phyloP scores from a whole-genome alignment of 1,140 invertebrate genomes.

The Rhyacophila brunnea region DNA sequence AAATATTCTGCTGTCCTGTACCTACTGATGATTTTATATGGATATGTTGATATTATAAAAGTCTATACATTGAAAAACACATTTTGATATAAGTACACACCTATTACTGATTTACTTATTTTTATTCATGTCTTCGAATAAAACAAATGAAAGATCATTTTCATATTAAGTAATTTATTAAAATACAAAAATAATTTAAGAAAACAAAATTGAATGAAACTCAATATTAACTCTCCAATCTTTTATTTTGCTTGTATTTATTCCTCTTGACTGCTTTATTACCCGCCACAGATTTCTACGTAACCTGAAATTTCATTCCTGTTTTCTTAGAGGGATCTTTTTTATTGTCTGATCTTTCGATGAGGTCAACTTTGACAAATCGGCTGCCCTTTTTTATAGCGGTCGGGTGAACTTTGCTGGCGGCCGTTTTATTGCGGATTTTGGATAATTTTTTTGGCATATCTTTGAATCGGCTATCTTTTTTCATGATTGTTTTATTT shows the following conservation, averaged over 20 bases:
- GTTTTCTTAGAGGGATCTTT: conserved; percentile 6
- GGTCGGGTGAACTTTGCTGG: conserved; percentile 18
- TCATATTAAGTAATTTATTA: too few relatives aligned
- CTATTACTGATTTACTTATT: too few relatives aligned
- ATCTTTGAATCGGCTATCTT: conserved; percentile 51
- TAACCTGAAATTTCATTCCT: background rate
- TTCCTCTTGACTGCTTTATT: too few relatives aligned
- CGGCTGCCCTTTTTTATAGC: conserved; percentile 6
- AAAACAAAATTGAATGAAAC: too few relatives aligned
- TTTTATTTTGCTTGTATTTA: background rate
- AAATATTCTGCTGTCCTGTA: too few relatives aligned
- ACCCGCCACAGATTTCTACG: background rate
- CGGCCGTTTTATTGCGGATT: conserved; percentile 49
- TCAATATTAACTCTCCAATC: background rate
- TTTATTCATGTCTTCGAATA: too few relatives aligned
- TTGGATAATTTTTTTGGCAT: conserved; percentile 55
- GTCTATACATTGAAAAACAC: too few relatives aligned
- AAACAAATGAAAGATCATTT: too few relatives aligned
- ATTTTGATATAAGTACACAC: too few relatives aligned
- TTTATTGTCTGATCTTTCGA: conserved; percentile 2
- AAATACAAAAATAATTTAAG: too few relatives aligned
- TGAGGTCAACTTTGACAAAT: conserved; percentile 8
- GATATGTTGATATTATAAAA: too few relatives aligned
- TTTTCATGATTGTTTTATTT: conserved; percentile 50
- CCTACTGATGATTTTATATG: too few relatives aligned